These are phyloP conservation scores for Drosophila nr. perissopoda DNA, from an alignment of 2,888 invertebrate genomes.

Conservation along the genomic window DNA sequence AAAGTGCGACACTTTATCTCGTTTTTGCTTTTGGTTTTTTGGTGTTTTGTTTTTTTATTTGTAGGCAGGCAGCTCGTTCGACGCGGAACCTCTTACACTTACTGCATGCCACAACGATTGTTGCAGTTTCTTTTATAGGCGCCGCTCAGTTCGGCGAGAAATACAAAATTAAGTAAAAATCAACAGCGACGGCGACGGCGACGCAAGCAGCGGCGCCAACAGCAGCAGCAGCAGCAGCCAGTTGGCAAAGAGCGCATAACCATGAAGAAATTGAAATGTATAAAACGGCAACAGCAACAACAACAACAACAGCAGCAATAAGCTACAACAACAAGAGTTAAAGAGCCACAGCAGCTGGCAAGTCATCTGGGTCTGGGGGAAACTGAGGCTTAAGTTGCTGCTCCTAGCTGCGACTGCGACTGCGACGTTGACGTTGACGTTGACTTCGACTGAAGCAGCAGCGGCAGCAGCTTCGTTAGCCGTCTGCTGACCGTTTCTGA, in stretches of 20 bases:
- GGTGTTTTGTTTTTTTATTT: neutral
- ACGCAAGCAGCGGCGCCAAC: conserved; percentile 14
- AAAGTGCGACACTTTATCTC: conserved; percentile 32
- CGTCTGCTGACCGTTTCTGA: conserved; percentile 62
- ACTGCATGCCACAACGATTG: conserved; percentile 84
- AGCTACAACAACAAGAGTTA: conserved; percentile 25
- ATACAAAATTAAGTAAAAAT: conserved; percentile 80
- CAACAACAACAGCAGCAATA: conserved; percentile 29
- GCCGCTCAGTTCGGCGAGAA: conserved; percentile 73
- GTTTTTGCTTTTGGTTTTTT: neutral
- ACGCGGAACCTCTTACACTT: conserved; percentile 84
- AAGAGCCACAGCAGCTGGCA: conserved; percentile 61
- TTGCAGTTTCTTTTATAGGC: conserved; percentile 84
- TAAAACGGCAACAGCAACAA: conserved; percentile 52
- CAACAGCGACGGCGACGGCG: conserved; percentile 34
- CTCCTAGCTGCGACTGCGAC: conserved; percentile 65
- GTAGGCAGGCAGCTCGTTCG: conserved; percentile 66
- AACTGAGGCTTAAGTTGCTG: conserved; percentile 49
- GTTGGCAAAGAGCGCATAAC: conserved; percentile 80
- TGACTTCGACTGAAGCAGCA: conserved; percentile 2
- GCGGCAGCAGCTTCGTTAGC: conserved; percentile 5
- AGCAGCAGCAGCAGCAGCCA: conserved; percentile 28
- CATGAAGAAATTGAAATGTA: conserved; percentile 81
- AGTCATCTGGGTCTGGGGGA: conserved; percentile 72
- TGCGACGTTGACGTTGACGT: conserved; percentile 12